Evolutionary conservation across 1,140 invertebrate species (phyloP).

Genomic region (Bombus cullumanus): DNA sequence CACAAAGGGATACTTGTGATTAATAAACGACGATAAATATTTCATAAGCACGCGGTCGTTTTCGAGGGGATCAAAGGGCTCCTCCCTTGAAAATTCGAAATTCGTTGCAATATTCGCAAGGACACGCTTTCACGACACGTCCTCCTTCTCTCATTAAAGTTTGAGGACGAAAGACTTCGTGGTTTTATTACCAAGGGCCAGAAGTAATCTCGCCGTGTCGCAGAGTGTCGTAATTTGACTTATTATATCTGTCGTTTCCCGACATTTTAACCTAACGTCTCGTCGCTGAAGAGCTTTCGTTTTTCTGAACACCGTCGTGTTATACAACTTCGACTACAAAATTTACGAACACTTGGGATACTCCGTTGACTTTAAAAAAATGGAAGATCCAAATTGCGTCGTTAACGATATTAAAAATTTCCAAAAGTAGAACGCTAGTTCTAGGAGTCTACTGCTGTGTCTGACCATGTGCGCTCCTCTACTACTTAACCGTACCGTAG

Average conservation of each 20-base stretch:
- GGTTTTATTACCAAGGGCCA: not conserved
- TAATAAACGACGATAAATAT: conserved; percentile 20
- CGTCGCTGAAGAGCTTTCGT: not conserved
- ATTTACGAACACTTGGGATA: not conserved
- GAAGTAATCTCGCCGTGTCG: not conserved
- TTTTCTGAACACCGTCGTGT: not conserved
- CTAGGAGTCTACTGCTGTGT: not conserved
- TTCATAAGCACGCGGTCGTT: not conserved
- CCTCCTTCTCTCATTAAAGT: not conserved
- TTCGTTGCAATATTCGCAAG: not conserved
- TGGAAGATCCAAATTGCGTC: too few relatives aligned
- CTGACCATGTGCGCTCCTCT: not conserved
- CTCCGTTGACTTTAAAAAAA: not conserved
- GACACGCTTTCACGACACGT: not conserved
- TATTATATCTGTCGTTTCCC: conserved; percentile 1
- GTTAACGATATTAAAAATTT: not conserved
- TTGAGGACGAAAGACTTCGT: not conserved
- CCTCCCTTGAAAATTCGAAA: not conserved
- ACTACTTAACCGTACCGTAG: not conserved
- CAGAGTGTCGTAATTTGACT: conserved; percentile 6
- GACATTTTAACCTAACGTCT: not conserved
- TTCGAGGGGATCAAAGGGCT: not conserved
- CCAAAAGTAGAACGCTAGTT: not conserved
- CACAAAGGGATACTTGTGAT: not conserved
- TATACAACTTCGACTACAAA: not conserved